These are phyloP conservation scores for Noctuana brunneofusca DNA, from an alignment of 2,888 invertebrate genomes.

Conservation along the genomic window DNA sequence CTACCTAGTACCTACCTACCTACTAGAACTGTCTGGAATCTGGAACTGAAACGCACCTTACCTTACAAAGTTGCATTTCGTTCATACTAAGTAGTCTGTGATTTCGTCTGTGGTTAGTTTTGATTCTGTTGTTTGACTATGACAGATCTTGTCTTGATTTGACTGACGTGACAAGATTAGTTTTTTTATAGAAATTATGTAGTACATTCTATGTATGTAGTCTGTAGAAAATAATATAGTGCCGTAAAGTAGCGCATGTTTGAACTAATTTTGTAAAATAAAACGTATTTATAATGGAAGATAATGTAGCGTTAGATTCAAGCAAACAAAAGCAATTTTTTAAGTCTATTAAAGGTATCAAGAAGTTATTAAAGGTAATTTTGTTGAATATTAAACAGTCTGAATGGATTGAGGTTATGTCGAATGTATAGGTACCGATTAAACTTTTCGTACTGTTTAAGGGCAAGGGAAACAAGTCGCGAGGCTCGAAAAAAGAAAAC, in stretches of 20 bases:
- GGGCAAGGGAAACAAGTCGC: slow-evolving; percentile 49
- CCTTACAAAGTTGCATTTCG: too few species aligned
- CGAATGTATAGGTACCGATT: slow-evolving; percentile 31
- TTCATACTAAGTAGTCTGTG: too few species aligned
- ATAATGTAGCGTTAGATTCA: slow-evolving; percentile 77
- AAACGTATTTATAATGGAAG: slow-evolving; percentile 57
- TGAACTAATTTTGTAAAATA: slow-evolving; percentile 19
- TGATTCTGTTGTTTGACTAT: too few species aligned
- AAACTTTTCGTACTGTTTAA: slow-evolving; percentile 42
- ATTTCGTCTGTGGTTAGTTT: too few species aligned
- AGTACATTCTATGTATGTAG: too few species aligned
- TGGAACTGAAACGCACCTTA: too few species aligned
- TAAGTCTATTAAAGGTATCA: slow-evolving; percentile 80
- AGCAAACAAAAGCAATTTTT: slow-evolving; percentile 78
- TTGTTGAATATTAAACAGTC: neutral
- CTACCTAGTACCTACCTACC: too few species aligned
- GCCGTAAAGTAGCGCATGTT: neutral
- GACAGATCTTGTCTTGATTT: too few species aligned
- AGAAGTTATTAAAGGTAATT: slow-evolving; percentile 76
- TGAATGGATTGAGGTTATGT: slow-evolving; percentile 39
- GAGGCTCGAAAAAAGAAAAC: slow-evolving; percentile 37
- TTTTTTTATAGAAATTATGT: too few species aligned
- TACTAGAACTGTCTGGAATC: too few species aligned
- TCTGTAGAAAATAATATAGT: neutral
- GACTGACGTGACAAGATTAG: too few species aligned